Evolutionary conservation across 2,113 vertebrate species (phyloP), one percentile per base, ranked within the genome.

Genomic region (Lamprotornis superbus): DNA sequence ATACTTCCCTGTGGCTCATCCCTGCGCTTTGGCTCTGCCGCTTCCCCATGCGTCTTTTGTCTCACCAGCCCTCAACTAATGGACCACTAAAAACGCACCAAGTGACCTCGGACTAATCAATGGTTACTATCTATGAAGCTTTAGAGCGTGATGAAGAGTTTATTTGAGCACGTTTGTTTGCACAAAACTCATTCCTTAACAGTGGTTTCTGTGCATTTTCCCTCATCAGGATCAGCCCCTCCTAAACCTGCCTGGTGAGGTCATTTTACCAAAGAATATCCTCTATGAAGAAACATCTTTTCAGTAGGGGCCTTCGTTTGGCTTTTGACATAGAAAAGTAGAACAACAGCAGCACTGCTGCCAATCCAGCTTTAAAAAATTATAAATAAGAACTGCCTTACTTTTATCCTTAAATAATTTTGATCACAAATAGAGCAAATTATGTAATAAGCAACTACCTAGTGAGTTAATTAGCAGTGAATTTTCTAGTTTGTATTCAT

Each of bases 11-110:
- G 9, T 6, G 7, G 17, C 25, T 22, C 3, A 1, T 61, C 17
- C 31, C n/a, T 79, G 63, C 0, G 0, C 24, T 56, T 60, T 76
- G 30, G 8, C 30, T 76, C 19, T 61, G 25, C 31, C 22, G 0
- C 10, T 63, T 49, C 15, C 25, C 52, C 9, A 20, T 5, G 27
- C 37, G 27, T 23, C 19, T 47, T 25, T 13, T 0, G 0, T 35
- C 39, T 82, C 42, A 33, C 33, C 40, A 27, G 9, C 22, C 83
- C 57, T 49, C 39, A 49, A 31, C 28, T 42, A 24, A 47, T 6
- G 31, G 22, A 27, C 10, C 44, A 57, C 14, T 53, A 33, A 31
- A 91, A 83, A 53, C 0, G 0, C 7, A 1, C 11, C 24, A 24
- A 6, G 4, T 24, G 15, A 30, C 35, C 67, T 59, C 64, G 44